Base-by-base conservation (phyloP, 2,797 vertebrate genomes). In the Pelochelys cantorii region DNA sequence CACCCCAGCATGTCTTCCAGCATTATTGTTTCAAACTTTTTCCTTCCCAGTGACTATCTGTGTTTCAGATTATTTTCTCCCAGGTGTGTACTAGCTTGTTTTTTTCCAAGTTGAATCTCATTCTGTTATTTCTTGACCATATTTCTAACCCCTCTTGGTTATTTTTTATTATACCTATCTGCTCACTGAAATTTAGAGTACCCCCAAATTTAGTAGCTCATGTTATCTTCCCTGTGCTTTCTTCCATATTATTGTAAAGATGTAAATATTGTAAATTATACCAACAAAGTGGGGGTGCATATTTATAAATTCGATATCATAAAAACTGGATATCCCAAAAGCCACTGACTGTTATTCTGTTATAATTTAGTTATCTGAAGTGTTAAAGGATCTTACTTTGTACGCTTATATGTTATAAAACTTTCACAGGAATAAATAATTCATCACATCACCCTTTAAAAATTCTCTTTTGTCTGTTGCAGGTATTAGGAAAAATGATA, bases 71-170 rank as follows among this genome's bases (percentile, higher is more conserved):
- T 1, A 29, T 84, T 83, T 91, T 52, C 13, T 31, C 2, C 1
- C 3, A 0, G 0, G 0, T 20, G 37, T 53, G 83, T 4, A 42
- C 31, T 68, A 22, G 0, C 1, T 12, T 52, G 2, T n/a, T 81
- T 79, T 75, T 84, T 59, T 3, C 1, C 4, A 14, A 5, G 0
- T 31, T 84, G 74, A 89, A 57, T 48, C 1, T 82, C 31, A 2
- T 27, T 17, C 55, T n/a, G 4, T 71, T 2, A 8, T 81, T 92
- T 81, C 71, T 52, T 84, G 48, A 15, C 14, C 60, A 29, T 31
- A 65, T 23, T 77, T 6, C 0, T 75, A 85, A 25, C 3, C 27
- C 84, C 6, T 48, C 31, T 59, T 53, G 1, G n/a, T 55, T 60
- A 42, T 5, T 37, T 18, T 60, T 37, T 52, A 42, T 42, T 88